Percentiles rank a stretch among this genome's conserved stretches.
Conservation (phyloP, 2,113 vertebrate genomes). For the Cyanoramphus novaezelandiae region DNA sequence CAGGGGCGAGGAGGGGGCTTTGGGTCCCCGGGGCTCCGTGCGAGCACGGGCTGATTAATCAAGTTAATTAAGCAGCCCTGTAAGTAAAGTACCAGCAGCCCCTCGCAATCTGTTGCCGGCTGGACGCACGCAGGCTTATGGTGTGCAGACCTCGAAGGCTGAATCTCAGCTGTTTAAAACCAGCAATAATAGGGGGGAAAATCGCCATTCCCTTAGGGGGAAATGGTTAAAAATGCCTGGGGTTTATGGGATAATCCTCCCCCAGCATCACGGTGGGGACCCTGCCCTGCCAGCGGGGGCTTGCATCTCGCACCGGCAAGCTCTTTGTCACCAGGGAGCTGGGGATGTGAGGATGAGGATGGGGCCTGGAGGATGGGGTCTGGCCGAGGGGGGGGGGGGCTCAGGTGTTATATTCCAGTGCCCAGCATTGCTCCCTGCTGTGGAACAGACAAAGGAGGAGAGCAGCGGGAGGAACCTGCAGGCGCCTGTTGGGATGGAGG, state of each 20-base stretch:
- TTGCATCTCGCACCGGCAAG: background rate
- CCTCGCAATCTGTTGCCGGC: conserved; percentile 24
- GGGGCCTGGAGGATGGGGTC: fast-evolving
- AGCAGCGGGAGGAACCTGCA: background rate
- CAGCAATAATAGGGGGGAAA: fast-evolving
- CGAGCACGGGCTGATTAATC: conserved; percentile 19
- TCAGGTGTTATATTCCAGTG: background rate
- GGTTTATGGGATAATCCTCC: background rate
- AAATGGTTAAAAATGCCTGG: background rate
- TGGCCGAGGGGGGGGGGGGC: background rate
- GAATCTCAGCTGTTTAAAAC: background rate
- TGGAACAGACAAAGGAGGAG: background rate
- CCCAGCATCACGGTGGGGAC: fast-evolving
- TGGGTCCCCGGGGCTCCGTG: background rate
- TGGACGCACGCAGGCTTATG: background rate
- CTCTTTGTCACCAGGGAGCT: conserved; percentile 10
- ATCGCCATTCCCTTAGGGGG: fast-evolving
- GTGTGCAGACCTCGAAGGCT: background rate
- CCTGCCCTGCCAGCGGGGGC: background rate
- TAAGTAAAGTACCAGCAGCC: conserved; percentile 37
- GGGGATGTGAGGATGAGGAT: background rate
- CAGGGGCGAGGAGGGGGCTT: background rate
- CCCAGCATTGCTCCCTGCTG: background rate
- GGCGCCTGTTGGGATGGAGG: background rate
- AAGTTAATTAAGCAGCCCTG: conserved; percentile 43